A percentile compares a stretch with the other conserved stretches of the same genome.
These are phyloP conservation scores for Tauraco erythrolophus DNA, from an alignment of 2,113 vertebrate genomes.

Conservation along the genomic window DNA sequence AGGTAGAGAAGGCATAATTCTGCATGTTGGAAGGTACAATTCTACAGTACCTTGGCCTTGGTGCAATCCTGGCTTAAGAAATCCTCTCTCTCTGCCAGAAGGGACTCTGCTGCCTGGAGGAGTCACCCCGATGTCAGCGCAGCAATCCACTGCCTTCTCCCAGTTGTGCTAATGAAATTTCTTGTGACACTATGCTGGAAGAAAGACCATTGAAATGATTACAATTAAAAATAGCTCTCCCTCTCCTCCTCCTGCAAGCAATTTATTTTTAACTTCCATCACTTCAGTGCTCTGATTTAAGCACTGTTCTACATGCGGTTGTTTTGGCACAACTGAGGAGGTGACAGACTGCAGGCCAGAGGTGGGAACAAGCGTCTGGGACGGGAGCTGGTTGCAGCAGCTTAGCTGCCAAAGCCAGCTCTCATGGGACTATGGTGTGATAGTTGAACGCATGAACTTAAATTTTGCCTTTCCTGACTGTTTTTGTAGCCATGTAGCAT, in stretches of 20 bases:
- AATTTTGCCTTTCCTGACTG: not conserved
- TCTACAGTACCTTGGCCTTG: not conserved
- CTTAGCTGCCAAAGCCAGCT: not conserved
- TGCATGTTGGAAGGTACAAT: not conserved
- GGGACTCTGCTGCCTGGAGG: not conserved
- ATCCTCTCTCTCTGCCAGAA: not conserved
- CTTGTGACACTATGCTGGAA: not conserved
- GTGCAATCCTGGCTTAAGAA: not conserved
- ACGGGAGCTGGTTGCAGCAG: not conserved
- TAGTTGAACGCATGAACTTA: not conserved
- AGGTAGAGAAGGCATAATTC: not conserved
- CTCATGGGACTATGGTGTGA: not conserved
- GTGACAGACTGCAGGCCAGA: constrained; percentile 13
- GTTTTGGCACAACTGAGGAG: not conserved
- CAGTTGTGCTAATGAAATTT: not conserved
- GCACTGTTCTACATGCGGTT: not conserved
- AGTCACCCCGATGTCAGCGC: not conserved
- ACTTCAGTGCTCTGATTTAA: not conserved
- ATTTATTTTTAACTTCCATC: constrained; percentile 38
- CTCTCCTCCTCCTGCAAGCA: not conserved
- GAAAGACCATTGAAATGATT: constrained; percentile 26
- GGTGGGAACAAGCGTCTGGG: constrained; percentile 6
- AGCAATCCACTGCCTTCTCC: not conserved
- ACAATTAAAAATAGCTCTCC: constrained; percentile 6
- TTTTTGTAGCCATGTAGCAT: not conserved